A percentile compares a stretch with the other conserved stretches of the same genome.
Evolutionary conservation across 2,888 invertebrate genomes (phyloP).

Genomic region (Colostygia pectinataria): DNA sequence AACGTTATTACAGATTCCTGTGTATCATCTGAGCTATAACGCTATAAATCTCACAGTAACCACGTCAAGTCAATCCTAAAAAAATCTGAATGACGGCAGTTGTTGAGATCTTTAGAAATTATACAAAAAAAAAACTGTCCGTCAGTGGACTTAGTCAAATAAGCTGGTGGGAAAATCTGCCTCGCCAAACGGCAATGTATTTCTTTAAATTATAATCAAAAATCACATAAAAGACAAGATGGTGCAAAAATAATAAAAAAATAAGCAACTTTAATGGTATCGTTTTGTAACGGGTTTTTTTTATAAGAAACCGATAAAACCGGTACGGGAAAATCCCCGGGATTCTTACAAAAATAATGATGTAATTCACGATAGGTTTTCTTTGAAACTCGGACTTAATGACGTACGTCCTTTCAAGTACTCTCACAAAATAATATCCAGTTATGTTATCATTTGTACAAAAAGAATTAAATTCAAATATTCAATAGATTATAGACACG

Average conservation of each 20-base stretch:
- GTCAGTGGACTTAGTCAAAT: conserved; percentile 62
- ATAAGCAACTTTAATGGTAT: neutral
- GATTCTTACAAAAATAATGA: too few species aligned
- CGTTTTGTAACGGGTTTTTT: neutral
- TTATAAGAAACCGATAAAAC: neutral
- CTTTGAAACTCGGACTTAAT: too few species aligned
- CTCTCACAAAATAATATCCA: conserved; percentile 41
- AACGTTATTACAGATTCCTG: neutral
- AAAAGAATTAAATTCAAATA: conserved; percentile 12
- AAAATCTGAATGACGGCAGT: conserved; percentile 60
- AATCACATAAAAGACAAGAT: conserved; percentile 53
- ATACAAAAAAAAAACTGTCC: conserved; percentile 64
- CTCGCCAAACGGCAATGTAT: conserved; percentile 70
- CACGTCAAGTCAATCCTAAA: conserved; percentile 39
- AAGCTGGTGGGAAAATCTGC: conserved; percentile 75
- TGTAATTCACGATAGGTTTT: too few species aligned
- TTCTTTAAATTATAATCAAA: conserved; percentile 62
- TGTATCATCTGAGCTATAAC: neutral
- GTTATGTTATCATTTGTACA: conserved; percentile 17
- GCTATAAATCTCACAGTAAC: conserved; percentile 43
- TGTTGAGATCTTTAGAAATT: conserved; percentile 72
- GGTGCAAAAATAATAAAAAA: conserved; percentile 30
- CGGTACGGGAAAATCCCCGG: too few species aligned
- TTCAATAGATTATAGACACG: neutral
- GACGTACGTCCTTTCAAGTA: too few species aligned